These are phyloP conservation scores for Pelmatolapia mariae DNA, from an alignment of 2,113 vertebrate species.

Conservation along the genomic window DNA sequence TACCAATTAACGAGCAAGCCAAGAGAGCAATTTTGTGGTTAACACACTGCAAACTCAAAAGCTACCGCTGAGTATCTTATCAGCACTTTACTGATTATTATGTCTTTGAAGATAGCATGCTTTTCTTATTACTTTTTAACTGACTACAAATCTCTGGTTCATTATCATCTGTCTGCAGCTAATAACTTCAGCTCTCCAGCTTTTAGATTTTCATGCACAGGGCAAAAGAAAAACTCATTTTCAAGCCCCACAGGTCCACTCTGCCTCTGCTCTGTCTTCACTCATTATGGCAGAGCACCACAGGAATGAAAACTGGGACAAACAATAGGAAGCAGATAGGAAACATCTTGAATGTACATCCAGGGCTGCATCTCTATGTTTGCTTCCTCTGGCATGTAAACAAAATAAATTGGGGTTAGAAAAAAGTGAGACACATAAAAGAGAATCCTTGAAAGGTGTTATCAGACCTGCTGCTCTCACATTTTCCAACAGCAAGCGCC, in stretches of 20 bases:
- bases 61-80: background rate
- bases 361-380: conserved; percentile 40
- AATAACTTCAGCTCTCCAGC: background rate
- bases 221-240: background rate
- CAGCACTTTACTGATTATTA: background rate
- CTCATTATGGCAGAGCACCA: background rate
- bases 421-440: background rate
- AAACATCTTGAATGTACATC: conserved; percentile 65
- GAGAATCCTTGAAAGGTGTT: background rate
- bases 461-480: background rate
- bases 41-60: background rate
- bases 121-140: conserved; percentile 14
- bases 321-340: conserved; percentile 57
- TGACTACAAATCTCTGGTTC: background rate
- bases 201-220: background rate
- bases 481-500: conserved; percentile 22
- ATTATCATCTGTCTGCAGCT: background rate
- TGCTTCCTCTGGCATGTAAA: conserved; percentile 46
- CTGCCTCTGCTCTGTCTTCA: background rate
- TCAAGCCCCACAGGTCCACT: background rate
- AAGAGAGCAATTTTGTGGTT: background rate
- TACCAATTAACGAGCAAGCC: background rate
- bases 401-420: background rate
- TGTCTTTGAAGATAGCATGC: background rate
- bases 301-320: conserved; percentile 22